These are phyloP conservation scores for Brachylomia viminalis DNA, from an alignment of 2,888 invertebrate species.

Conservation along the genomic window DNA sequence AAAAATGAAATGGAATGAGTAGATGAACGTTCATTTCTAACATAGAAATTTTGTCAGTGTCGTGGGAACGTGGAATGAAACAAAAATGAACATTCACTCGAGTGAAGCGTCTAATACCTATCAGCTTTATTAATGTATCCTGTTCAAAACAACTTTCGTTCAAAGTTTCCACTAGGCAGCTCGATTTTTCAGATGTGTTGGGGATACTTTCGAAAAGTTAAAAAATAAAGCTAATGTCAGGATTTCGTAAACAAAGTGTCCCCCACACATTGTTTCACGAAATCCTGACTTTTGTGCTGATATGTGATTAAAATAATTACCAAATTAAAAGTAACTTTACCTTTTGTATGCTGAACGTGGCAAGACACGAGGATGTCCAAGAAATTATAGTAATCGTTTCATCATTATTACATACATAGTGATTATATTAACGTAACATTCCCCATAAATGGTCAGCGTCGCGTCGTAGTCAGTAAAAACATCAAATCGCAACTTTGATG, in stretches of 20 bases:
- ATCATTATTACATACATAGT: neutral
- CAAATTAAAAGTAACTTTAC: neutral
- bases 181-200: neutral
- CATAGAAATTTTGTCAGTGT: neutral
- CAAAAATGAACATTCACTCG: neutral
- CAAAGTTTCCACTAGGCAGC: neutral
- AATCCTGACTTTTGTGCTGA: neutral
- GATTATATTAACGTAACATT: constrained; percentile 33
- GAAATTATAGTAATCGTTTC: constrained; percentile 10
- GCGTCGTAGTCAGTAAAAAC: constrained; percentile 5
- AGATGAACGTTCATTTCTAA: too few species aligned
- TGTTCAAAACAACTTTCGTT: neutral
- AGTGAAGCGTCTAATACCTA: neutral
- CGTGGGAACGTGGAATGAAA: neutral
- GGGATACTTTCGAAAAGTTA: neutral
- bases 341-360: neutral
- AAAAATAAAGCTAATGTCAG: neutral
- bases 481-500: neutral
- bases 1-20: neutral
- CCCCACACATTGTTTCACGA: neutral
- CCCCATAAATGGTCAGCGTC: constrained; percentile 14
- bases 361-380: neutral
- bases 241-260: too few species aligned
- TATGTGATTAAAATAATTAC: neutral
- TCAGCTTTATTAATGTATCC: neutral